Conservation (phyloP, 1,140 invertebrate species). For the Drosophila bipectinata region DNA sequence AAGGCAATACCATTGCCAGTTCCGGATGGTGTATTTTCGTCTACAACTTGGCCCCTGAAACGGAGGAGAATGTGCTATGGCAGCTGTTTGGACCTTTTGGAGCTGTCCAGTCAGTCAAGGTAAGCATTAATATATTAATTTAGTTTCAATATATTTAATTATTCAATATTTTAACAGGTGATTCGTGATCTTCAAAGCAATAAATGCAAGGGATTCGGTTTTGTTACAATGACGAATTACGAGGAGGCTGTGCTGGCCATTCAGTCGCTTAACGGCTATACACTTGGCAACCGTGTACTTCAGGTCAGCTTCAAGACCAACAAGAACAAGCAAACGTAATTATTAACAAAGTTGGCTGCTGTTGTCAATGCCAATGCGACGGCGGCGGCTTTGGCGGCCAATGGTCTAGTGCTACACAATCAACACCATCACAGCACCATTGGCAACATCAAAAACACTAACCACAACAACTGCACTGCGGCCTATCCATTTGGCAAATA, state of each 20-base stretch:
- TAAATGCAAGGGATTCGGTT: slow-evolving; percentile 99
- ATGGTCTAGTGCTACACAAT: slow-evolving; percentile 65
- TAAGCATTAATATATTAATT: slow-evolving; percentile 9
- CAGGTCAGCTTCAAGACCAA: slow-evolving; percentile 99
- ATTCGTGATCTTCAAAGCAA: slow-evolving; percentile 98
- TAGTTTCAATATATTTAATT: too few species aligned
- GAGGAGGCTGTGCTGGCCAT: slow-evolving; percentile 99
- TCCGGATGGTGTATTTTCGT: slow-evolving; percentile 99
- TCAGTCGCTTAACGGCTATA: slow-evolving; percentile 98
- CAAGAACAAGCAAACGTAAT: slow-evolving; percentile 95
- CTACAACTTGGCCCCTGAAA: slow-evolving; percentile 99
- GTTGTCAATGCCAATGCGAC: slow-evolving; percentile 83
- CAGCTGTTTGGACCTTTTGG: slow-evolving; percentile 99
- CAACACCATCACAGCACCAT: slow-evolving; percentile 46
- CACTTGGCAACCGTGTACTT: slow-evolving; percentile 97
- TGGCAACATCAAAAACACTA: slow-evolving; percentile 37
- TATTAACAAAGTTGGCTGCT: slow-evolving; percentile 84
- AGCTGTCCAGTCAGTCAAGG: slow-evolving; percentile 99
- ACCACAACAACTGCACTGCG: slow-evolving; percentile 17
- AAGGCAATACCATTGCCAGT: slow-evolving; percentile 91
- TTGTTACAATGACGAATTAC: slow-evolving; percentile 99
- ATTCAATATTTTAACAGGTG: slow-evolving; percentile 81
- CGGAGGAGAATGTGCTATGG: slow-evolving; percentile 99
- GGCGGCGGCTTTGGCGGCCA: slow-evolving; percentile 75
- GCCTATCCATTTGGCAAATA: slow-evolving; percentile 49